A percentile compares a stretch with the other conserved stretches of the same genome.
phyloP scores from a whole-genome alignment of 2,888 invertebrate genomes.

The Acanthosepion esculentum region DNA sequence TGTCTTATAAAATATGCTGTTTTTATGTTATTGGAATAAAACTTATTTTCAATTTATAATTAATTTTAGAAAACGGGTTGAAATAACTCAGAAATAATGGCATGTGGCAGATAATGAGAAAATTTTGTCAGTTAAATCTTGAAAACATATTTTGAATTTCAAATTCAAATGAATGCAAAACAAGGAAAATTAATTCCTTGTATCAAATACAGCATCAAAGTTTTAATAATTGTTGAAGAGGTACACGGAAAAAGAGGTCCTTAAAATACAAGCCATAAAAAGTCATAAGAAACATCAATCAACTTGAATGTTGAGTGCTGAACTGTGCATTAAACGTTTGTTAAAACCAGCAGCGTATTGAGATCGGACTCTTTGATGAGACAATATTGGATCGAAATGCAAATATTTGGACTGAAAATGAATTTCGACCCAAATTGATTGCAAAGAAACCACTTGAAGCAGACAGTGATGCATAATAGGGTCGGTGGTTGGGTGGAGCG shows the following conservation, averaged over 20 bases:
- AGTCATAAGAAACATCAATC: neutral
- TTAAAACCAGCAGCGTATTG: slow-evolving; percentile 45
- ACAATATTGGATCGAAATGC: slow-evolving; percentile 34
- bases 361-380: slow-evolving; percentile 35
- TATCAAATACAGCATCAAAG: neutral
- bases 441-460: slow-evolving; percentile 42
- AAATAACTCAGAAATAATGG: neutral
- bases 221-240: neutral
- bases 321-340: neutral
- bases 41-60: neutral
- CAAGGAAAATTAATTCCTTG: neutral
- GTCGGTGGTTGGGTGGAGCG: neutral
- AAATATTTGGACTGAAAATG: neutral
- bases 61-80: neutral
- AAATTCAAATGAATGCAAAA: neutral
- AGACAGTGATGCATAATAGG: slow-evolving; percentile 43
- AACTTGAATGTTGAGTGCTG: neutral
- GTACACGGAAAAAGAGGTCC: neutral
- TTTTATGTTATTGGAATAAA: too few relatives aligned
- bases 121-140: neutral
- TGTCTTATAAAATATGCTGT: too few relatives aligned
- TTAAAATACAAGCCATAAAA: neutral
- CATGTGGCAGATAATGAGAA: neutral
- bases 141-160: neutral
- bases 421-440: slow-evolving; percentile 36